Conservation (phyloP, 2,113 vertebrate species). For the Leiothrix lutea region DNA sequence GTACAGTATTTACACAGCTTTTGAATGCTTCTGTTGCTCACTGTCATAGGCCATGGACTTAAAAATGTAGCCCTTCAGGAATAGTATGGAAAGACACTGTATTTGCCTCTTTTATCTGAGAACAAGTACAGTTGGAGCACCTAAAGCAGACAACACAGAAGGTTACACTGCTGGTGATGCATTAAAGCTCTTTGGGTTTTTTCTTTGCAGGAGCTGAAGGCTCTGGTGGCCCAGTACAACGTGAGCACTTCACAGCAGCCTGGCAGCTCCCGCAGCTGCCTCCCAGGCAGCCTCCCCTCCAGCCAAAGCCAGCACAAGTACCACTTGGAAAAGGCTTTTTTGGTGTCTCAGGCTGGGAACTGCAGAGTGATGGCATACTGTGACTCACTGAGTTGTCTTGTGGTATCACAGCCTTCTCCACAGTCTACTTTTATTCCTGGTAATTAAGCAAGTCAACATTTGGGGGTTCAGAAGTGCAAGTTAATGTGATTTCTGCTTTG, state of each 20-base stretch:
- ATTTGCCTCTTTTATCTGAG: background rate
- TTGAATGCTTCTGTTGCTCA: background rate
- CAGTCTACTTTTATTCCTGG: constrained; percentile 88
- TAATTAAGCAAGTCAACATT: constrained; percentile 48
- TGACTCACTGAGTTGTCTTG: constrained; percentile 83
- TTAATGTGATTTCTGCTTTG: background rate
- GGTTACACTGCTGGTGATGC: background rate
- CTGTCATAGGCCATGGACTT: background rate
- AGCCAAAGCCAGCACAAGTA: constrained; percentile 80
- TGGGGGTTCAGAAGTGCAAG: background rate
- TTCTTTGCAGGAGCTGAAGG: constrained; percentile 83
- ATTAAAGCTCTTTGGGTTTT: background rate
- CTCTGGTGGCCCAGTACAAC: constrained; percentile 74
- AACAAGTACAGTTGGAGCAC: background rate
- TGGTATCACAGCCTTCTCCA: constrained; percentile 91
- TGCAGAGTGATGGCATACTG: constrained; percentile 89
- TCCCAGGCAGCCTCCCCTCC: constrained; percentile 28
- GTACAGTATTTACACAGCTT: background rate
- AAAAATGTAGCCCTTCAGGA: background rate
- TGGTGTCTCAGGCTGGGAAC: constrained; percentile 85
- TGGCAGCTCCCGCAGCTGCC: background rate
- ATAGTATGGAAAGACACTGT: rapidly evolving
- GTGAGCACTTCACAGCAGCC: constrained; percentile 40
- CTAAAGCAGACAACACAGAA: background rate
- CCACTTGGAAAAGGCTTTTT: constrained; percentile 81